Conservation (phyloP, 1,140 invertebrate species). For the Chelonus insularis region DNA sequence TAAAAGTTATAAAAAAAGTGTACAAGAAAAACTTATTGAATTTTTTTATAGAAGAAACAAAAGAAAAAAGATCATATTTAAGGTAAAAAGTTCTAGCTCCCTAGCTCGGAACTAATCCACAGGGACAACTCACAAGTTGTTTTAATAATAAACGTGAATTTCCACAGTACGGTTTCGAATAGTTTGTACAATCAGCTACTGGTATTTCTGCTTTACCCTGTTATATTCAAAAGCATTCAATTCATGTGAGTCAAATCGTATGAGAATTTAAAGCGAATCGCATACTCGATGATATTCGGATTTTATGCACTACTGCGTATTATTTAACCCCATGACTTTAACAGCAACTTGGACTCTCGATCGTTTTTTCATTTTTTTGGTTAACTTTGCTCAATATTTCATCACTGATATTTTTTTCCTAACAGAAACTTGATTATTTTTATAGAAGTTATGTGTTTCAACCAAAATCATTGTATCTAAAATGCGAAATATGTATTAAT, state of each 20-base stretch:
- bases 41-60: too few species aligned
- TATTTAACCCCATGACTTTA: slow-evolving; percentile 22
- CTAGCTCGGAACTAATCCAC: too few species aligned
- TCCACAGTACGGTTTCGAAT: not conserved
- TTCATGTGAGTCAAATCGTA: slow-evolving; percentile 3
- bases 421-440: too few species aligned
- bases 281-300: slow-evolving; percentile 30
- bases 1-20: too few species aligned
- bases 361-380: too few species aligned
- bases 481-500: too few species aligned
- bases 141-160: not conserved
- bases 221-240: slow-evolving; percentile 27
- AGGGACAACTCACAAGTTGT: not conserved
- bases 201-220: slow-evolving; percentile 25
- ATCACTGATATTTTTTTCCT: too few species aligned
- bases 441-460: too few species aligned
- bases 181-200: slow-evolving; percentile 31
- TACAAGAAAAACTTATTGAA: too few species aligned
- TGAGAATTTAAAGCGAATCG: slow-evolving; percentile 28
- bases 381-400: not conserved
- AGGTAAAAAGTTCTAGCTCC: too few species aligned
- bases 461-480: too few species aligned
- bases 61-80: too few species aligned
- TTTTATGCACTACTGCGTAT: slow-evolving; percentile 36
- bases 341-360: not conserved